A percentile compares a stretch with the other conserved stretches of the same genome.
phyloP scores from a whole-genome alignment of 2,113 vertebrate species.

The Platysternon megacephalum region DNA sequence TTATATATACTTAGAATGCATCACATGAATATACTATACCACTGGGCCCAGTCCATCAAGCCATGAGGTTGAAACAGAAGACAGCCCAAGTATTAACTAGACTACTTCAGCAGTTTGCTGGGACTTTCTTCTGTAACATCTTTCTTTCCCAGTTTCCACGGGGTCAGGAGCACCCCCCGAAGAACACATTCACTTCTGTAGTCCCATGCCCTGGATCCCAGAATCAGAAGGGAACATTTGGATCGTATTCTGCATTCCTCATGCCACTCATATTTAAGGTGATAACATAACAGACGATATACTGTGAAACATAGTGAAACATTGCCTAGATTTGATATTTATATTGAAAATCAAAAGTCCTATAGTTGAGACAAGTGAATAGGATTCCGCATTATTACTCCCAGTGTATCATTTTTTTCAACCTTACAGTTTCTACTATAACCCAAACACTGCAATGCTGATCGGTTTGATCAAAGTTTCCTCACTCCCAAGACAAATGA shows the following conservation, averaged over 20 bases:
- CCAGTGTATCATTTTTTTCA: neutral
- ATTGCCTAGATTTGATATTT: neutral
- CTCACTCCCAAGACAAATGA: neutral
- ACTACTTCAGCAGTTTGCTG: neutral
- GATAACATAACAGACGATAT: neutral
- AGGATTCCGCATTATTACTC: neutral
- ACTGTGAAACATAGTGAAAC: neutral
- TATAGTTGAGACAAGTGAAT: neutral
- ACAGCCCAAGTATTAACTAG: neutral
- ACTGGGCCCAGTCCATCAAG: neutral
- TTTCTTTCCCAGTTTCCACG: neutral
- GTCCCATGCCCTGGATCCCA: neutral
- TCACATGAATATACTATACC: conserved; percentile 15
- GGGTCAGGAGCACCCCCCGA: neutral
- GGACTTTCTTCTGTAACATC: neutral
- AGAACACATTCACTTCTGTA: neutral
- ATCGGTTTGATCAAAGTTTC: neutral
- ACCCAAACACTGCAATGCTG: neutral
- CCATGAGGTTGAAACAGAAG: conserved; percentile 11
- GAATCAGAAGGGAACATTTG: neutral
- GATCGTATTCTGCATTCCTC: neutral
- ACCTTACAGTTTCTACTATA: neutral
- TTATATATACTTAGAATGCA: conserved; percentile 15
- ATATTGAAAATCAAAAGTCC: neutral
- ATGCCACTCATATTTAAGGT: neutral